Evolutionary conservation across 2,113 vertebrate genomes (phyloP).

Genomic region (Halichoerus grypus): DNA sequence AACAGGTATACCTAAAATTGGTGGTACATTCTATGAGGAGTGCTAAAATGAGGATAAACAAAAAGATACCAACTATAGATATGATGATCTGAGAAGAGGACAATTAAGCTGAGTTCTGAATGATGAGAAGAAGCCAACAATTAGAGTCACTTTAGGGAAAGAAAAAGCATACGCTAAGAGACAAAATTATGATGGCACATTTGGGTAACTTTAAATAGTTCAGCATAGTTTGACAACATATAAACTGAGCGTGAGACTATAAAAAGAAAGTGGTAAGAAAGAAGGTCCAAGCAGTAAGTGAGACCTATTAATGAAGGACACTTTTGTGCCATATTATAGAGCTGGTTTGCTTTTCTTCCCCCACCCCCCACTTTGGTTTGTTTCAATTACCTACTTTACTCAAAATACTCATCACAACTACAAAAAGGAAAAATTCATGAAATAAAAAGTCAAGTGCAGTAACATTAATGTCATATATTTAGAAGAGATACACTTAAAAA

Average conservation of each 20-base stretch:
- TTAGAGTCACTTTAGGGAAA: neutral
- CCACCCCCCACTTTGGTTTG: fast-evolving
- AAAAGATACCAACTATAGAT: neutral
- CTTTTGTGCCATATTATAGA: neutral
- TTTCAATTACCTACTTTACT: neutral
- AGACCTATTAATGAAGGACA: neutral
- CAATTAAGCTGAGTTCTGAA: neutral
- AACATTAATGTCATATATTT: neutral
- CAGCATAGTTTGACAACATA: neutral
- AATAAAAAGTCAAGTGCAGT: neutral
- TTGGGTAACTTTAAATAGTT: slow-evolving; percentile 2
- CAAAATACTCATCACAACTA: neutral
- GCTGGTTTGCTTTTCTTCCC: neutral
- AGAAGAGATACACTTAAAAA: neutral
- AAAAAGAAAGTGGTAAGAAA: neutral
- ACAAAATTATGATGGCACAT: slow-evolving; percentile 28
- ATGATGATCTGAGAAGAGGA: neutral
- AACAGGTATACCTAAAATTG: neutral
- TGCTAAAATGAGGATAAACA: neutral
- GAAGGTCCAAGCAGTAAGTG: neutral
- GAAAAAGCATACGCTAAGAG: neutral
- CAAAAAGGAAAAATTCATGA: neutral
- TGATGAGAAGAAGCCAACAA: neutral
- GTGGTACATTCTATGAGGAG: neutral
- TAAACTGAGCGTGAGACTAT: neutral